Evolutionary conservation across 2,888 invertebrate species (phyloP).

Genomic region (Oegoconia quadripuncta): DNA sequence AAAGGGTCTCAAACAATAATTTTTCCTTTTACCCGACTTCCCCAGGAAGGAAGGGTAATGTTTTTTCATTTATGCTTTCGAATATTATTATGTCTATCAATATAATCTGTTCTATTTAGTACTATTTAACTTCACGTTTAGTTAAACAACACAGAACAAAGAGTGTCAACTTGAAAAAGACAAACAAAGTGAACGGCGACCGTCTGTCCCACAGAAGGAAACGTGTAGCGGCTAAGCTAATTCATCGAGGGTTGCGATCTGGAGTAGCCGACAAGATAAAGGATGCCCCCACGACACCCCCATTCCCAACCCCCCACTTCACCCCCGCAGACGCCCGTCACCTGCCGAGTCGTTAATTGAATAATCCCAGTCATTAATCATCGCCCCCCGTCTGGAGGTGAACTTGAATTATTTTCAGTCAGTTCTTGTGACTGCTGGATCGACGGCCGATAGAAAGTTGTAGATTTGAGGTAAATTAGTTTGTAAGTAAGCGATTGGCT

Average conservation of each 20-base stretch:
- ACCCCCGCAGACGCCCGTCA: slow-evolving; percentile 40
- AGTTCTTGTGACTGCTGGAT: slow-evolving; percentile 24
- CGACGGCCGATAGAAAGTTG: slow-evolving; percentile 18
- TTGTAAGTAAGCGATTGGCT: slow-evolving; percentile 5
- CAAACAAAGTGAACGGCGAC: slow-evolving; percentile 37
- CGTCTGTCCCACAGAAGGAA: slow-evolving; percentile 33
- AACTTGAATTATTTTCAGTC: slow-evolving; percentile 70
- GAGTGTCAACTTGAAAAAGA: slow-evolving; percentile 30
- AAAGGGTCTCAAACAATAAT: too few species aligned
- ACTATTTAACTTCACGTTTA: too few species aligned
- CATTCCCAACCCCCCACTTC: slow-evolving; percentile 14
- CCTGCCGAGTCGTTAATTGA: slow-evolving; percentile 77
- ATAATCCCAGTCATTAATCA: slow-evolving; percentile 79
- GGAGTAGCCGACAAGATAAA: slow-evolving; percentile 52
- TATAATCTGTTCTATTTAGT: too few species aligned
- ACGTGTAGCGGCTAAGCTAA: slow-evolving; percentile 45
- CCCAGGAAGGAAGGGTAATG: too few species aligned
- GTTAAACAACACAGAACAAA: neutral
- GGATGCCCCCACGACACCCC: slow-evolving; percentile 21
- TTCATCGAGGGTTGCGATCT: slow-evolving; percentile 40
- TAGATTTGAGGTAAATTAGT: neutral
- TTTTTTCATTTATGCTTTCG: too few species aligned
- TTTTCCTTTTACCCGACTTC: too few species aligned
- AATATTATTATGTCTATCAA: too few species aligned
- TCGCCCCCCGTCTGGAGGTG: slow-evolving; percentile 66